Percentiles rank a stretch among this genome's conserved stretches.
These are phyloP conservation scores for Periophthalmus magnuspinnatus DNA, from an alignment of 2,797 vertebrate genomes.

Conservation along the genomic window DNA sequence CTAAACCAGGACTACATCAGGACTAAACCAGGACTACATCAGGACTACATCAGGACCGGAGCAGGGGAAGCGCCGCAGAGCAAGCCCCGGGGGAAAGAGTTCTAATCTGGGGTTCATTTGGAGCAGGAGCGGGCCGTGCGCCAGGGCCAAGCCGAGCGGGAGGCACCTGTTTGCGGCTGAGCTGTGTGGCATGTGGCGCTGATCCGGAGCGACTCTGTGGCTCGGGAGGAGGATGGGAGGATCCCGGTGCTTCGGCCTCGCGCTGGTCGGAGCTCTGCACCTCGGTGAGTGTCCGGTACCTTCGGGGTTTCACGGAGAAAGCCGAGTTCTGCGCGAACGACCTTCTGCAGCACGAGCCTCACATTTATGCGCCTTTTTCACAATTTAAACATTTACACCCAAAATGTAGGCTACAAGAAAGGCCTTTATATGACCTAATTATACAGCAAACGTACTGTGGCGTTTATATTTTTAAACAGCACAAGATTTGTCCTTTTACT, in stretches of 20 bases:
- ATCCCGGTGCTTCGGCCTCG: constrained; percentile 90
- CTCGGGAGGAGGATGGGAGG: constrained; percentile 93
- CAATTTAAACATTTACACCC: too few species aligned
- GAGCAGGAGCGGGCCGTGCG: background rate
- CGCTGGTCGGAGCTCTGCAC: constrained; percentile 84
- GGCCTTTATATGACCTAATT: too few species aligned
- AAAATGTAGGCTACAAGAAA: too few species aligned
- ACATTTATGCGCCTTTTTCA: too few species aligned
- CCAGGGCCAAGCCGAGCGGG: constrained; percentile 1
- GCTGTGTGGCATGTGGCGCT: constrained; percentile 66
- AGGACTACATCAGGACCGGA: background rate
- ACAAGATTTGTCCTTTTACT: too few species aligned
- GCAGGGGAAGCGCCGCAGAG: background rate
- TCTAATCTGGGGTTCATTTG: too few species aligned
- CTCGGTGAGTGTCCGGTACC: constrained; percentile 43
- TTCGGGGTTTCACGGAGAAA: background rate
- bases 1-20: background rate
- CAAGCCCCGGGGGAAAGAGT: background rate
- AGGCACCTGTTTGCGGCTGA: constrained; percentile 29
- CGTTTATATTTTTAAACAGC: too few species aligned
- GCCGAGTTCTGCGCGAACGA: background rate
- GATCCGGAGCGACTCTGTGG: constrained; percentile 67
- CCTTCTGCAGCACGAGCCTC: background rate
- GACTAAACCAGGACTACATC: background rate
- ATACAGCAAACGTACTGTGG: too few species aligned